These are phyloP conservation scores for Novumbra hubbsi DNA, from an alignment of 2,797 vertebrate species.

Conservation along the genomic window DNA sequence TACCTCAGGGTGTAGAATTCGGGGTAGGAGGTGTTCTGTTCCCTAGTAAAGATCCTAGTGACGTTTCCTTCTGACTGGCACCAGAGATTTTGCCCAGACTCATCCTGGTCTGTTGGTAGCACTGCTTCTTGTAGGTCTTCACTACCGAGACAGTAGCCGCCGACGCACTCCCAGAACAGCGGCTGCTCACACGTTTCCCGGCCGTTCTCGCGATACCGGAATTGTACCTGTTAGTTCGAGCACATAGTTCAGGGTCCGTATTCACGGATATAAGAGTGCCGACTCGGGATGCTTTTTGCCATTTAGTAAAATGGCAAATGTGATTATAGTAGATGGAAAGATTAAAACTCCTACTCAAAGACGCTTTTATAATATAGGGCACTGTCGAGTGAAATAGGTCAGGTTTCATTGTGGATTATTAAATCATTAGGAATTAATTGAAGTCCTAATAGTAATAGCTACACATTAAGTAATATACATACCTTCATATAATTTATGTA, in stretches of 20 bases:
- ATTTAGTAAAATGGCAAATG: background rate
- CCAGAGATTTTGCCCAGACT: background rate
- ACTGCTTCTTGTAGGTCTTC: background rate
- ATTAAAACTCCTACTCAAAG: background rate
- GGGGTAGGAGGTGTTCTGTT: background rate
- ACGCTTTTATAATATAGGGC: background rate
- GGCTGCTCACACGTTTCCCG: background rate
- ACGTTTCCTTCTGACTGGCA: background rate
- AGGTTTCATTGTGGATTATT: background rate
- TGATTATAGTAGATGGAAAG: background rate
- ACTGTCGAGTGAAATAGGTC: background rate
- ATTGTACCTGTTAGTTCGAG: background rate
- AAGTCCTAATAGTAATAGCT: no score
- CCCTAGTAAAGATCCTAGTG: background rate
- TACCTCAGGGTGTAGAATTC: background rate
- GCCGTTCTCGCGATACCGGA: background rate
- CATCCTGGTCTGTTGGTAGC: background rate
- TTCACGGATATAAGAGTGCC: background rate
- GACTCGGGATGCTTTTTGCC: background rate
- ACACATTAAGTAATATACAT: no score
- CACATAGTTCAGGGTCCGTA: background rate
- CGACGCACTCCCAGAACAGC: background rate
- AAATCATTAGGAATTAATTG: background rate
- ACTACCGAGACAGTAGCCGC: background rate
- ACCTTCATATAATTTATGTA: no score